Percentiles rank a stretch among this genome's conserved stretches.
Evolutionary conservation across 2,888 invertebrate species (phyloP).

Genomic region (Iphiclides podalirius): DNA sequence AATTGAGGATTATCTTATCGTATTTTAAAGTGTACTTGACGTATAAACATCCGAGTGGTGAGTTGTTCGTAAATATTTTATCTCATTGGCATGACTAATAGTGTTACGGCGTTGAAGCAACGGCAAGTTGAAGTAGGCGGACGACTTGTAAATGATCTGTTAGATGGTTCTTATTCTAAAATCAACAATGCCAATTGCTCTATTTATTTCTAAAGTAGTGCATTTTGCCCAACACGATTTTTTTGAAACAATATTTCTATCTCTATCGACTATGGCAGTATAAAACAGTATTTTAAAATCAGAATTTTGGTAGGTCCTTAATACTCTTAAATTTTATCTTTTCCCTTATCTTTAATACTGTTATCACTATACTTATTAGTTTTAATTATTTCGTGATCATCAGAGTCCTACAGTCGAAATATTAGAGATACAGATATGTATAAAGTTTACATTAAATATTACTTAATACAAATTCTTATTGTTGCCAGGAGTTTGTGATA

Average conservation of each 20-base stretch:
- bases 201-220: neutral
- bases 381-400: too few relatives aligned
- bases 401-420: too few relatives aligned
- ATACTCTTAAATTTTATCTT: neutral
- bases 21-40: constrained; percentile 34
- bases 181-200: neutral
- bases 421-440: too few relatives aligned
- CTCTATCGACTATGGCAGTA: neutral
- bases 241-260: neutral
- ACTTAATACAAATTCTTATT: too few relatives aligned
- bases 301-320: neutral
- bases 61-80: constrained; percentile 35
- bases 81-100: constrained; percentile 24
- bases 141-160: constrained; percentile 23
- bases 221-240: too few relatives aligned
- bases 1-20: constrained; percentile 50
- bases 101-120: constrained; percentile 47
- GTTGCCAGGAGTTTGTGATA: too few relatives aligned
- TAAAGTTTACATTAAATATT: too few relatives aligned
- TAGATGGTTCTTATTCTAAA: neutral
- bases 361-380: too few relatives aligned
- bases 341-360: too few relatives aligned
- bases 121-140: constrained; percentile 60
- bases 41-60: constrained; percentile 47
- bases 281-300: neutral